Conservation (phyloP, 2,113 vertebrate species). For the Ciconia stormi region DNA sequence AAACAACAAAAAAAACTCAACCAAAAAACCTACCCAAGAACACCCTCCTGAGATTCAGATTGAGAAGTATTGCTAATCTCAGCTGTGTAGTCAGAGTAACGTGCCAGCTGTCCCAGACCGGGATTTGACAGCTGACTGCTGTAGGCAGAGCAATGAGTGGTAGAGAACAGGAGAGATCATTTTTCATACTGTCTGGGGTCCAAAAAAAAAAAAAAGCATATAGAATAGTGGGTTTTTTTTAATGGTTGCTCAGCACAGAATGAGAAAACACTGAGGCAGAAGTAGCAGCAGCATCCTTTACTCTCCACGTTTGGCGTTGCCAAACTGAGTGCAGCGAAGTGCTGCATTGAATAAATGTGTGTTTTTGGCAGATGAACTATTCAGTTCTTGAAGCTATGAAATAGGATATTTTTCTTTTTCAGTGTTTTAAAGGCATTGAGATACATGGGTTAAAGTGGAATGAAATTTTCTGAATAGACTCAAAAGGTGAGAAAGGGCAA, state of each 20-base stretch:
- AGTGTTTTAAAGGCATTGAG: background rate
- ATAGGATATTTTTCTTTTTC: background rate
- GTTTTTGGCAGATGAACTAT: background rate
- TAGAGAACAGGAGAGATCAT: background rate
- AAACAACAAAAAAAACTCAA: background rate
- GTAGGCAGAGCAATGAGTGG: background rate
- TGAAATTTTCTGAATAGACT: background rate
- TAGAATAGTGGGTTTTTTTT: background rate
- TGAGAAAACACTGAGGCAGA: background rate
- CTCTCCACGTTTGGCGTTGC: rapidly evolving
- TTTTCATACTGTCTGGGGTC: background rate
- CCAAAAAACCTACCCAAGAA: background rate
- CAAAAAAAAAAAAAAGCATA: too few species aligned
- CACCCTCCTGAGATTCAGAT: background rate
- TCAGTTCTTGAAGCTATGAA: background rate
- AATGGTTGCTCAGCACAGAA: background rate
- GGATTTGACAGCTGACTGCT: background rate
- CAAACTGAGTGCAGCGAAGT: background rate
- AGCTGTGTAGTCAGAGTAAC: background rate
- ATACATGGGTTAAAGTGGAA: background rate
- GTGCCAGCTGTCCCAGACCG: conserved; percentile 17
- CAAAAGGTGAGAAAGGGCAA: background rate
- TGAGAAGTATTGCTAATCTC: background rate
- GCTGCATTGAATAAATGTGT: rapidly evolving
- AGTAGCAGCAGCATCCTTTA: background rate